Base-by-base conservation (phyloP, 2,113 vertebrate species). In the Casuarius casuarius region DNA sequence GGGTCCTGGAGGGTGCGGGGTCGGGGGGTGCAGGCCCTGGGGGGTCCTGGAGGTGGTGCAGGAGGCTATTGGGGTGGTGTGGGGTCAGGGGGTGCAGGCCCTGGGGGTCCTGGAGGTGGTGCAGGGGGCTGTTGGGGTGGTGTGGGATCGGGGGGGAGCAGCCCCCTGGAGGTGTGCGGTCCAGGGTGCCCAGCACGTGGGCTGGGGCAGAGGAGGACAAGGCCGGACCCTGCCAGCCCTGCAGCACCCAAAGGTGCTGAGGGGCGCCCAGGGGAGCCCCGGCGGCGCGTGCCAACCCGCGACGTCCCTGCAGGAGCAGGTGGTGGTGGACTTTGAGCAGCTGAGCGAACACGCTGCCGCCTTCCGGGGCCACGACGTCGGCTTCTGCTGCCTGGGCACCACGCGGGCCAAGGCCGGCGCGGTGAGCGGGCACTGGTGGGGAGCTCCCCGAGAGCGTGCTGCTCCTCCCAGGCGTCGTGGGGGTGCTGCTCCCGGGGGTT, bases 401-500 rank as follows among this genome's bases (percentile, higher is more conserved):
- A 99, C 99, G 65, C 98, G 94, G 85, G 98, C 94, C 10, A 99
- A 99, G 97, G 98, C 98, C 1, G 99, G 99, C 7, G 90, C 93
- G 94, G 99, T 99, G 97, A 99, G 98, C 96, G 59, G 56, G 70
- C 15, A 29, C 56, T 6, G 56, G 4, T 31, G 28, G 17, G 29
- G 29, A 19, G 56, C 29, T 19, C 56, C 29, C 56, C 12, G 56
- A 9, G 52, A 54, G 12, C 26, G 25, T 12, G 12, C 52, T 26
- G 51, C 9, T 28, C 16, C 28, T 29, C 54, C 54, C 28, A 9
- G 29, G 8, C 29, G 28, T 28, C 29, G 54, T 7, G 14, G 54
- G 44, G 54, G 54, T 56, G 54, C 54, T 29, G 10, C 54, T 31
- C 16, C 29, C 10, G 29, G 28, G 31, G 29, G 31, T 17, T 31